Percentiles rank a stretch among this genome's conserved stretches.
Evolutionary conservation across 2,113 vertebrate genomes (phyloP).

Genomic region (Tragelaphus buxtoni): DNA sequence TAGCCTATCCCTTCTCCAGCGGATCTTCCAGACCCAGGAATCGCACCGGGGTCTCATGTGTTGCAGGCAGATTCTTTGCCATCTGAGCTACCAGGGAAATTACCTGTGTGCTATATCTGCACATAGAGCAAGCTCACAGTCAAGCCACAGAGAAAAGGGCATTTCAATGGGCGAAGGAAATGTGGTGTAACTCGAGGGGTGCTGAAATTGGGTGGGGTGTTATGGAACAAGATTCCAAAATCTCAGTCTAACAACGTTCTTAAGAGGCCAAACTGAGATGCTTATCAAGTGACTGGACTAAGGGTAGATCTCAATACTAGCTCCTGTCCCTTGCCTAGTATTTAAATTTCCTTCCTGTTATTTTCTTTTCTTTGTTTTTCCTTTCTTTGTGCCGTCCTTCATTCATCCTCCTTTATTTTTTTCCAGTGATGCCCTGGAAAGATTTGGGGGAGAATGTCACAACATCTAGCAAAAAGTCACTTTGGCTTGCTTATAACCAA

Average conservation of each 20-base stretch:
- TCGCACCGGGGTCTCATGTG: rapidly evolving
- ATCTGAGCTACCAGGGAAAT: background rate
- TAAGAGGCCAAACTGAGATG: background rate
- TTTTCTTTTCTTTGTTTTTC: background rate
- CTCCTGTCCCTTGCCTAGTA: background rate
- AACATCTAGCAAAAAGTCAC: background rate
- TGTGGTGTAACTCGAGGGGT: background rate
- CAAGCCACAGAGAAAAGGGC: background rate
- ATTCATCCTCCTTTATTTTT: too few species aligned
- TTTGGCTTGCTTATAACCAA: background rate
- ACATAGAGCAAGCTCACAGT: background rate
- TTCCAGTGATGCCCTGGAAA: background rate
- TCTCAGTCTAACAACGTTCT: background rate
- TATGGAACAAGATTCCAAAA: background rate
- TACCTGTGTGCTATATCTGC: background rate
- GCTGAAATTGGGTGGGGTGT: background rate
- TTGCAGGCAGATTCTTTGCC: background rate
- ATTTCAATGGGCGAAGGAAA: background rate
- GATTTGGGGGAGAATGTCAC: background rate
- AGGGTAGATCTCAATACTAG: background rate
- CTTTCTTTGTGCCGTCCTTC: background rate
- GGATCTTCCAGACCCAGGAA: background rate
- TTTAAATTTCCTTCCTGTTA: background rate
- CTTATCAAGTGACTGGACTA: background rate
- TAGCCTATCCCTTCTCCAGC: background rate